A percentile compares a stretch with the other conserved stretches of the same genome.
Conservation (phyloP, 35 echinoderm and acorn worm species). For the Strongylocentrotus purpuratus region DNA sequence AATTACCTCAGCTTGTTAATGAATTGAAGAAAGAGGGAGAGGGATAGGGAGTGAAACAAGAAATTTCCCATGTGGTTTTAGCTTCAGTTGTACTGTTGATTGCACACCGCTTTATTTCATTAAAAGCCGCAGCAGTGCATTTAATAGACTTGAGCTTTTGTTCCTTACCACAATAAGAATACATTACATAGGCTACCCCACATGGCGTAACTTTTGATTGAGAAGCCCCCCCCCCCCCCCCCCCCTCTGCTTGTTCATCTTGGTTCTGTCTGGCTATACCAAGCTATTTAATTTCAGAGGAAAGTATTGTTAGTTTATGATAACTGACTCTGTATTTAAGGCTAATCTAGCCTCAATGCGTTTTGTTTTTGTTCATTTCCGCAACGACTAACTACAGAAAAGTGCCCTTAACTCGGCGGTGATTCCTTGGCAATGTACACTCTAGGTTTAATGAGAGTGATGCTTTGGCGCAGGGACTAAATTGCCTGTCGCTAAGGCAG, state of each 20-base stretch:
- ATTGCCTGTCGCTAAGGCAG: slow-evolving; percentile 20
- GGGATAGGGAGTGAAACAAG: slow-evolving; percentile 28
- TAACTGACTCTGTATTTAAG: slow-evolving; percentile 35
- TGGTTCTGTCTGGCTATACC: background rate
- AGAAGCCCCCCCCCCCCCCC: background rate
- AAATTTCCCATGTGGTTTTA: background rate
- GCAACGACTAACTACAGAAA: slow-evolving; percentile 33
- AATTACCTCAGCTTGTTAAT: background rate
- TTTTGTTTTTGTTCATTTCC: slow-evolving; percentile 56
- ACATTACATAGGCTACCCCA: background rate
- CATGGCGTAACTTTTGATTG: background rate
- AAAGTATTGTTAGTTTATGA: slow-evolving; percentile 34
- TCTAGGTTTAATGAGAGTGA: slow-evolving; percentile 31
- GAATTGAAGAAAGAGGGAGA: background rate
- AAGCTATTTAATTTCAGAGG: background rate
- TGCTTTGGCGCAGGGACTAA: background rate
- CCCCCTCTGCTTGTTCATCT: no score
- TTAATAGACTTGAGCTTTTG: slow-evolving; percentile 30
- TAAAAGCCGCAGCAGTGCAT: slow-evolving; percentile 51
- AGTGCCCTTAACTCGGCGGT: slow-evolving; percentile 40
- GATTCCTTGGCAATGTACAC: background rate
- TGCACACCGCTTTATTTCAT: slow-evolving; percentile 36
- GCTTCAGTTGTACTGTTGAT: slow-evolving; percentile 30
- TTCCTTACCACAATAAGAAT: background rate
- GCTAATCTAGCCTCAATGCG: slow-evolving; percentile 32